These are phyloP conservation scores for Micronycteris hirsuta DNA, from an alignment of 2,113 vertebrate species.

Conservation along the genomic window DNA sequence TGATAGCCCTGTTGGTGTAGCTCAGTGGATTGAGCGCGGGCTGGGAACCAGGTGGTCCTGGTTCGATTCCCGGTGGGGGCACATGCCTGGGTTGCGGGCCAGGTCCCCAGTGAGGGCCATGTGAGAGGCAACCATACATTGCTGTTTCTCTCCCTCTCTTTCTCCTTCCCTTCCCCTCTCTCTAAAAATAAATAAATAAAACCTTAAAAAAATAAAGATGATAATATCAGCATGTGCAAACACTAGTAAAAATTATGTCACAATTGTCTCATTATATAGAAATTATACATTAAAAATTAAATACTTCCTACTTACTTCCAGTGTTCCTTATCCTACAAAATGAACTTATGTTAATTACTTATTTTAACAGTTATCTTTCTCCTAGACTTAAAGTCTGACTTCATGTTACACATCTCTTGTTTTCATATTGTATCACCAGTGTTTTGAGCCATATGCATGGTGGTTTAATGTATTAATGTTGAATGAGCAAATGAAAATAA, in stretches of 20 bases:
- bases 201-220: no score
- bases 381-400: neutral
- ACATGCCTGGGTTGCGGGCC: no score
- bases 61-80: no score
- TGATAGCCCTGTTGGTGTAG: no score
- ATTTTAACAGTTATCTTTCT: neutral
- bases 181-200: no score
- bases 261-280: neutral
- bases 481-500: neutral
- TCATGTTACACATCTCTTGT: accelerated
- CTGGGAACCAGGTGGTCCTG: no score
- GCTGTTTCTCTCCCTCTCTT: no score
- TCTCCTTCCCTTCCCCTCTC: no score
- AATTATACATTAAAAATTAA: neutral
- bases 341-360: neutral
- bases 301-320: neutral
- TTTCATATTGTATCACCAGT: neutral
- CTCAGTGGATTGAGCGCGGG: no score
- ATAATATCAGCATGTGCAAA: neutral
- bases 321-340: neutral
- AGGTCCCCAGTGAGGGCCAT: no score
- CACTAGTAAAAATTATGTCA: neutral
- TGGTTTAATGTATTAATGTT: neutral
- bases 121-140: no score
- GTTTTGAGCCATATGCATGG: neutral